These are phyloP conservation scores for Hycleus cichorii DNA, from an alignment of 1,140 invertebrate genomes.

Conservation along the genomic window DNA sequence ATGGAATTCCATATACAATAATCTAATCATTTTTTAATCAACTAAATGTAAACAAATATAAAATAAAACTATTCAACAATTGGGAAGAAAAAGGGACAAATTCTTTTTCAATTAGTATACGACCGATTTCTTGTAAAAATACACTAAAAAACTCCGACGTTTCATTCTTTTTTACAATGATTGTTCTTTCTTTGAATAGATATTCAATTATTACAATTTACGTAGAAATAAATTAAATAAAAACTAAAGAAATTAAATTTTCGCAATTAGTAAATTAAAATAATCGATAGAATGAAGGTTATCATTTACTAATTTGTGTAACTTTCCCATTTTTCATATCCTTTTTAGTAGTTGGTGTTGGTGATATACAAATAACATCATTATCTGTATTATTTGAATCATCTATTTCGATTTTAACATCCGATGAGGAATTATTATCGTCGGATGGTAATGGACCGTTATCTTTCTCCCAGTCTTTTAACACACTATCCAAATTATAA, in stretches of 20 bases:
- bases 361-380: conserved; percentile 39
- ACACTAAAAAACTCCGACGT: too few relatives aligned
- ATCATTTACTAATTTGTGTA: conserved; percentile 30
- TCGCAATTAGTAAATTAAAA: not conserved
- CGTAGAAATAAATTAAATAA: conserved; percentile 5
- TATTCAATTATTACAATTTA: not conserved
- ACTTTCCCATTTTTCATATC: conserved; percentile 34
- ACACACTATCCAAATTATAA: conserved; percentile 82
- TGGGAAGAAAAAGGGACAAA: too few relatives aligned
- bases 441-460: conserved; percentile 47
- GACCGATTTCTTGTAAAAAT: too few relatives aligned
- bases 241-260: not conserved
- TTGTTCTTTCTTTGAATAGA: conserved; percentile 7
- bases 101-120: too few relatives aligned
- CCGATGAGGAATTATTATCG: conserved; percentile 12
- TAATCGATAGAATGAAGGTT: conserved; percentile 4
- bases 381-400: conserved; percentile 29
- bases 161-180: conserved; percentile 3
- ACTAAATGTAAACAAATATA: too few relatives aligned
- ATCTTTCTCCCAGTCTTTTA: conserved; percentile 81
- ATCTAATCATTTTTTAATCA: too few relatives aligned
- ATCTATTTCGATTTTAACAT: conserved; percentile 32
- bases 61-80: too few relatives aligned
- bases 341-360: conserved; percentile 31
- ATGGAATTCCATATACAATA: too few relatives aligned